Conservation (phyloP, 2,797 vertebrate genomes). For the Carcharodon carcharias region DNA sequence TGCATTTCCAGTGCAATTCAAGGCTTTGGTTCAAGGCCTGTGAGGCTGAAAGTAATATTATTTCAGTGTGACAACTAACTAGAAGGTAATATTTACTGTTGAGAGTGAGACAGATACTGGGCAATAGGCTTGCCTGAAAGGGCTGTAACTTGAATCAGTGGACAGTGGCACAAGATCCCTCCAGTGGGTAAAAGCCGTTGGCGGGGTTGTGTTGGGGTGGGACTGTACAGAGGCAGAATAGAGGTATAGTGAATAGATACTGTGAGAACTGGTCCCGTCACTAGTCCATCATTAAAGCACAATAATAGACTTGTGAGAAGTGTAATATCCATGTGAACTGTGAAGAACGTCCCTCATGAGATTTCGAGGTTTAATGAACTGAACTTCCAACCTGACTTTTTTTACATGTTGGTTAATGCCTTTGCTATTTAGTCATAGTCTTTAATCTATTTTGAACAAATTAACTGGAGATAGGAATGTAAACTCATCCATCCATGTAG, state of each 20-base stretch:
- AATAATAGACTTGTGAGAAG: not conserved
- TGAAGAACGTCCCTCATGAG: too few species aligned
- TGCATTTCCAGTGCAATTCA: not conserved
- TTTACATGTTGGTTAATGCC: not conserved
- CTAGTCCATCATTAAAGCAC: not conserved
- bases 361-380: not conserved
- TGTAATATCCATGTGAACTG: not conserved
- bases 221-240: not conserved
- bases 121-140: not conserved
- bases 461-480: not conserved
- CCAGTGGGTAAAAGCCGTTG: not conserved
- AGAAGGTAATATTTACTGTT: not conserved
- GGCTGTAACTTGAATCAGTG: not conserved
- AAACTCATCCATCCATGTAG: not conserved
- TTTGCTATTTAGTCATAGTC: not conserved
- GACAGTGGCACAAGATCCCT: not conserved
- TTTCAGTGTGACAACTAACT: not conserved
- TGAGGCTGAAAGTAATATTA: not conserved
- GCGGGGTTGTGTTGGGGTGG: too few species aligned
- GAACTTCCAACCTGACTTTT: not conserved
- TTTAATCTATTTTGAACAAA: not conserved
- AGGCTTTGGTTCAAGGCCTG: not conserved
- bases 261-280: not conserved
- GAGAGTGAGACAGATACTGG: not conserved
- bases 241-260: not conserved